These are phyloP conservation scores for Eidolon dupreanum DNA, from an alignment of 2,797 vertebrate species.

Conservation along the genomic window DNA sequence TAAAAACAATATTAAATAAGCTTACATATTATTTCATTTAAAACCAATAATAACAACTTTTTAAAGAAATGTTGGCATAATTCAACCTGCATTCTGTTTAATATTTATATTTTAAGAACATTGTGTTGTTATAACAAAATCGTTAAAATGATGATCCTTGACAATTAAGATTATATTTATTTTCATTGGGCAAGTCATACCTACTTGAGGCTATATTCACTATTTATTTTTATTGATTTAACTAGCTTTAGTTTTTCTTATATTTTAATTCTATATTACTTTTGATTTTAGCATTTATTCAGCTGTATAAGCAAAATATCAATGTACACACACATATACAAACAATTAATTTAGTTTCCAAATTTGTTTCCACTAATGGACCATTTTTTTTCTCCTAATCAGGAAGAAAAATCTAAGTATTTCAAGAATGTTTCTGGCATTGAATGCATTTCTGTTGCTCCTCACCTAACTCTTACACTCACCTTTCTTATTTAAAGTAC, in stretches of 20 bases:
- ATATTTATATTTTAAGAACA: constrained; percentile 15
- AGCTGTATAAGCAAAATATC: background rate
- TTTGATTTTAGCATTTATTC: background rate
- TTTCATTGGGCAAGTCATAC: background rate
- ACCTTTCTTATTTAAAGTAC: constrained; percentile 40
- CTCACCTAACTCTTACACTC: constrained; percentile 25
- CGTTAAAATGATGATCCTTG: background rate
- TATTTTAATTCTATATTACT: constrained; percentile 9
- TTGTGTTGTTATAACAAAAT: background rate
- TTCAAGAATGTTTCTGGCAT: background rate
- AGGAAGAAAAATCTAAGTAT: background rate
- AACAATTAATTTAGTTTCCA: background rate
- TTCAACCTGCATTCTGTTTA: background rate
- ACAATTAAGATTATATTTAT: background rate
- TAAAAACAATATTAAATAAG: background rate
- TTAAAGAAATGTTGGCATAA: background rate
- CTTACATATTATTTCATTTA: background rate
- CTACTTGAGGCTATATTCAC: background rate
- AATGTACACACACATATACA: background rate
- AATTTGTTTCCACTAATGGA: background rate
- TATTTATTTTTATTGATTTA: background rate
- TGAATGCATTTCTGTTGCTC: background rate
- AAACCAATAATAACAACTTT: background rate
- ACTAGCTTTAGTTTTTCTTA: background rate
- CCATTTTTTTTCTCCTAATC: background rate